Conservation (phyloP, 1,140 invertebrate genomes). For the Drosophila ercepeae region DNA sequence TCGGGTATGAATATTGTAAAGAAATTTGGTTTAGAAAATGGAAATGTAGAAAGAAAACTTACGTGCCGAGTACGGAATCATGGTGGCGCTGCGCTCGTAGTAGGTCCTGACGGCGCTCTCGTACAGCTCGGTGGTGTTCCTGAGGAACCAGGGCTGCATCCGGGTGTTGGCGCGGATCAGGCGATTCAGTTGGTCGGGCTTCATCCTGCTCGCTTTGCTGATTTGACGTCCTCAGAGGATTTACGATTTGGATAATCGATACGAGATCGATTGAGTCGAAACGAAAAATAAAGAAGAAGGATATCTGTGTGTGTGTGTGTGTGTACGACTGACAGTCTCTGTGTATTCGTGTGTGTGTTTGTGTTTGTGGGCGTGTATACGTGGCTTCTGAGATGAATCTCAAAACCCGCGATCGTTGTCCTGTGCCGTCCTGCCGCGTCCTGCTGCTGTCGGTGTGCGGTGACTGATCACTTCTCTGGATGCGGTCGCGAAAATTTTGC, state of each 20-base stretch:
- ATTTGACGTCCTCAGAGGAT: background rate
- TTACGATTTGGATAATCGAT: background rate
- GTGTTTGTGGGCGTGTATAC: background rate
- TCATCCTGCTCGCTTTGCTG: slow-evolving; percentile 30
- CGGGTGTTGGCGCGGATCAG: slow-evolving; percentile 47
- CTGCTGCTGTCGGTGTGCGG: background rate
- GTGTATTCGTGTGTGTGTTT: background rate
- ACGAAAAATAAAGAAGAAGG: too few species aligned
- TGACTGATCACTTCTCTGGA: background rate
- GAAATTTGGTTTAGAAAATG: too few species aligned
- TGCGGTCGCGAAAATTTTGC: slow-evolving; percentile 40
- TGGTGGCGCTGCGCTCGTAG: slow-evolving; percentile 23
- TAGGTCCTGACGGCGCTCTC: slow-evolving; percentile 51
- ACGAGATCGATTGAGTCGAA: background rate
- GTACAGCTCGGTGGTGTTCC: slow-evolving; percentile 58
- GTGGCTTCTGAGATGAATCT: background rate
- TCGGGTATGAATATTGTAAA: too few species aligned
- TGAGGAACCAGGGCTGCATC: slow-evolving; percentile 53
- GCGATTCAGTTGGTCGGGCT: slow-evolving; percentile 56
- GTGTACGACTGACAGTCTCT: too few species aligned
- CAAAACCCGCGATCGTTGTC: too few species aligned
- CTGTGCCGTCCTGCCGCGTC: background rate
- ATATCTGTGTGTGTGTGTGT: too few species aligned
- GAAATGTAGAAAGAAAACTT: slow-evolving; percentile 1
- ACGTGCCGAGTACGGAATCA: slow-evolving; percentile 18